phyloP scores from a whole-genome alignment of 2,888 invertebrate species.

The Synergus japonicus region DNA sequence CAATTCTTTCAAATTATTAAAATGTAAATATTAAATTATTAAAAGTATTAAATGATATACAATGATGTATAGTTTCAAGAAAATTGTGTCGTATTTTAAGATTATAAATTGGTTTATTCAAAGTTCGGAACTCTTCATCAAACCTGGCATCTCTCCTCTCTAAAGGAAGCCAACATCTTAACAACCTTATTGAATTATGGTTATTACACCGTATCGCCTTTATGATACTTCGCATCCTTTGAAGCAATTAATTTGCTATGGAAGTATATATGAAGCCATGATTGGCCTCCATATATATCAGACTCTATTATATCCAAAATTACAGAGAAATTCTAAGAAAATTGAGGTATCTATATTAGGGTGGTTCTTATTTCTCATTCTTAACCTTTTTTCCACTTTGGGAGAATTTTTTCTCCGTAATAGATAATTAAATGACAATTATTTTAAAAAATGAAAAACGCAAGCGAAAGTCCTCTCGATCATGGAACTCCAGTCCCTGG shows the following conservation, averaged over 20 bases:
- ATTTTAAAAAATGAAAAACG: neutral
- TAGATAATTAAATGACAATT: neutral
- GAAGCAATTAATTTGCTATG: slow-evolving; percentile 47
- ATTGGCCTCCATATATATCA: neutral
- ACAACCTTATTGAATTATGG: slow-evolving; percentile 72
- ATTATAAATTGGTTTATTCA: too few species aligned
- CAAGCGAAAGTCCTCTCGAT: slow-evolving; percentile 64
- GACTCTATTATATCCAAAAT: neutral
- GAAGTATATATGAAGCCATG: neutral
- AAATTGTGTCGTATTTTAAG: too few species aligned
- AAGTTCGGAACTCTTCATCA: neutral
- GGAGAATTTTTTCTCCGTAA: too few species aligned
- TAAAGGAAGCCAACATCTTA: slow-evolving; percentile 64
- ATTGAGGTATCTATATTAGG: neutral
- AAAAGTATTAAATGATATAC: too few species aligned
- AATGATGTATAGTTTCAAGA: too few species aligned
- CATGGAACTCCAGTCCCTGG: slow-evolving; percentile 67
- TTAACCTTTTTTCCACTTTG: neutral
- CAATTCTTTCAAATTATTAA: too few species aligned
- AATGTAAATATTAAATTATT: too few species aligned
- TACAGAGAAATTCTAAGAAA: neutral
- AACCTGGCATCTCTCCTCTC: slow-evolving; percentile 1
- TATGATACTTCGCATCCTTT: slow-evolving; percentile 65
- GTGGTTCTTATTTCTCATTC: neutral
- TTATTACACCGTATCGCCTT: slow-evolving; percentile 68